phyloP scores from a whole-genome alignment of 1,140 invertebrate species.

The Yoshiicerus persimilis region DNA sequence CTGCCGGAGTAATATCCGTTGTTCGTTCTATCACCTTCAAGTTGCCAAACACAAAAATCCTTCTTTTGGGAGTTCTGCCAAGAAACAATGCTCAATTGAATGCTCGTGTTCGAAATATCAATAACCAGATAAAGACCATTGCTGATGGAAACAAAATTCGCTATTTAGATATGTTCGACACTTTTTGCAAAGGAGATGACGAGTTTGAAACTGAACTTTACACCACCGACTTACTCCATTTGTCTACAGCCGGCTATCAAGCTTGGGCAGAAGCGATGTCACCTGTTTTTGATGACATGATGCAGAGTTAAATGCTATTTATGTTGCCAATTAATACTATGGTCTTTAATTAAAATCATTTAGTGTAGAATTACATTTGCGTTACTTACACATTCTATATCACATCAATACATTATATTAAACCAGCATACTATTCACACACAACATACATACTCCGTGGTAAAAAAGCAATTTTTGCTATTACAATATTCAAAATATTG shows the following conservation, averaged over 20 bases:
- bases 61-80: constrained; percentile 34
- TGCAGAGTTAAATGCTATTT: neutral
- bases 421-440: too few species aligned
- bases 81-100: neutral
- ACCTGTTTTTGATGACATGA: constrained; percentile 26
- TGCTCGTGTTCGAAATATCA: constrained; percentile 22
- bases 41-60: constrained; percentile 29
- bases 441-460: too few species aligned
- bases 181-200: constrained; percentile 7
- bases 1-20: neutral
- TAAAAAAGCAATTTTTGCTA: too few species aligned
- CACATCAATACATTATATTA: too few species aligned
- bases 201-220: constrained; percentile 2
- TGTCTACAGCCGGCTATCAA: constrained; percentile 25
- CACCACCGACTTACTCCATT: constrained; percentile 11
- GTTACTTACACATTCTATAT: too few species aligned
- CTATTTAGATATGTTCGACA: constrained; percentile 32
- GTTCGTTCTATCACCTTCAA: neutral
- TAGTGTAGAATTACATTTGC: too few species aligned
- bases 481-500: too few species aligned
- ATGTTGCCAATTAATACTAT: too few species aligned
- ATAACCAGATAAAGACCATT: constrained; percentile 23
- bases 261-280: constrained; percentile 31
- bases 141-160: neutral
- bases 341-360: too few species aligned